These are phyloP conservation scores for Arenicola marina DNA, from an alignment of 2,888 invertebrate species.

Conservation along the genomic window DNA sequence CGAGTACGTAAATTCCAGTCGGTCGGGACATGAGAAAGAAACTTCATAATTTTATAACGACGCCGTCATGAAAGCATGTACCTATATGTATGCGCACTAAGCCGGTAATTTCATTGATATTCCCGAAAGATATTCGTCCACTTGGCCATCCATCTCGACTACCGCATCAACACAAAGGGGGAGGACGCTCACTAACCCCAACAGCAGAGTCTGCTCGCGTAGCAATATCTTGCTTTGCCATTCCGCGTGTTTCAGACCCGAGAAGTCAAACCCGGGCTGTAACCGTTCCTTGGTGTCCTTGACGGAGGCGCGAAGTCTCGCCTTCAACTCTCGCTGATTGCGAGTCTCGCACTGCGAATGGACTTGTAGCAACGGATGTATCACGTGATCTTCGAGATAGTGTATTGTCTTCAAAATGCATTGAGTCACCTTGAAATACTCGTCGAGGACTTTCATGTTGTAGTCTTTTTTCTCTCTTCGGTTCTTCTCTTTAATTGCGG, in stretches of 20 bases:
- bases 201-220: not conserved
- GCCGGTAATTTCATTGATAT: not conserved
- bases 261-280: not conserved
- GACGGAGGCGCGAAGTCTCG: not conserved
- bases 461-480: not conserved
- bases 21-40: too few relatives aligned
- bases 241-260: not conserved
- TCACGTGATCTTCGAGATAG: not conserved
- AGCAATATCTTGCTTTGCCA: slow-evolving; percentile 1
- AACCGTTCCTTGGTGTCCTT: not conserved
- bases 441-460: not conserved
- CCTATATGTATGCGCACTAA: too few relatives aligned
- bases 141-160: not conserved
- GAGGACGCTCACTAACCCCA: not conserved
- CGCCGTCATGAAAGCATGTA: too few relatives aligned
- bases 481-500: too few relatives aligned
- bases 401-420: not conserved
- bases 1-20: too few relatives aligned
- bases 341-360: not conserved
- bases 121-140: not conserved
- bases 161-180: not conserved
- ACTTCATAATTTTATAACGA: too few relatives aligned
- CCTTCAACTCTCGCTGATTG: not conserved
- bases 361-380: slow-evolving; percentile 1
- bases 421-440: not conserved